These are phyloP conservation scores for Luperina testacea DNA, from an alignment of 2,888 invertebrate genomes.

Conservation along the genomic window DNA sequence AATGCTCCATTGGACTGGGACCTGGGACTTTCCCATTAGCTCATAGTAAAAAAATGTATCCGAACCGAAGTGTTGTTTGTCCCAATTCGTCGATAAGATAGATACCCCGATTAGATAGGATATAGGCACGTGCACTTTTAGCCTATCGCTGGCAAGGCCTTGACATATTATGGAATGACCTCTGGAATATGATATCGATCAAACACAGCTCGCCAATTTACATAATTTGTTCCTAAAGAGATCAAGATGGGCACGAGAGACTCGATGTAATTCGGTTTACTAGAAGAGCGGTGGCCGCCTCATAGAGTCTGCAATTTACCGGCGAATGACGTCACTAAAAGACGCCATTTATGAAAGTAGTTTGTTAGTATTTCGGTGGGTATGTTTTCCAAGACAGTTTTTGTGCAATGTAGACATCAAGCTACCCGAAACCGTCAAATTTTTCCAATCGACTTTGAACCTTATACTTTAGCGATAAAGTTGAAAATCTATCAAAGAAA, in stretches of 20 bases:
- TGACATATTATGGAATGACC: constrained; percentile 6
- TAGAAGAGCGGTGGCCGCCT: too few species aligned
- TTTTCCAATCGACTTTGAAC: too few species aligned
- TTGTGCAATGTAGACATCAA: too few species aligned
- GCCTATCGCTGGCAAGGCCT: background rate
- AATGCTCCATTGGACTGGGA: background rate
- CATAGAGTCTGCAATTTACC: too few species aligned
- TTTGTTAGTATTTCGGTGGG: too few species aligned
- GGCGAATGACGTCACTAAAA: too few species aligned
- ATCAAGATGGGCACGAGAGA: background rate
- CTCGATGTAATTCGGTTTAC: too few species aligned
- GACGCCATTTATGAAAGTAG: too few species aligned
- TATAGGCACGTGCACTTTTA: background rate
- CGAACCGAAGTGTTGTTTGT: background rate
- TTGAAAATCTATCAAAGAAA: too few species aligned
- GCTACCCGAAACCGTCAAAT: too few species aligned
- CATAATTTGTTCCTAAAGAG: background rate
- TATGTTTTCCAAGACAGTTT: too few species aligned
- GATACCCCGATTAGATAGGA: constrained; percentile 26
- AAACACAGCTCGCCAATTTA: background rate
- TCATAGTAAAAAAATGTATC: background rate
- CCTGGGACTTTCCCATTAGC: background rate
- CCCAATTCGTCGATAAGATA: constrained; percentile 13
- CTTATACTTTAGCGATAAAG: too few species aligned
- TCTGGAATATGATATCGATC: background rate